Base-by-base conservation (phyloP, 2,797 vertebrate species). In the Pseudomugil gertrudae region DNA sequence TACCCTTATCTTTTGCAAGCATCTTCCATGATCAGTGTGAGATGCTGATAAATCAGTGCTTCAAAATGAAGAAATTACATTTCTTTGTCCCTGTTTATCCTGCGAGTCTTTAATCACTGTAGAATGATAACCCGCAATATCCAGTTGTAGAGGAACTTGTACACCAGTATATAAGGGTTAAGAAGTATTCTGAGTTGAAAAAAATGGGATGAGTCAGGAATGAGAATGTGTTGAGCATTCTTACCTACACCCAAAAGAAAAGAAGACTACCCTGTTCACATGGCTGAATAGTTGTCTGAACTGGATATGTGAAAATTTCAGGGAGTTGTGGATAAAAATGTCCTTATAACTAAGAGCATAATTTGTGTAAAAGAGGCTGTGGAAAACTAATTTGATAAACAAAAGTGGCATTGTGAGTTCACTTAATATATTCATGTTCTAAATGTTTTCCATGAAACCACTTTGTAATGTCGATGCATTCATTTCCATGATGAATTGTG, bases 401-500 rank as follows among this genome's bases (percentile, higher is more conserved):
- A 86, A 85, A 87, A 79, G 76, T 83, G 84, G 83, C 83, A 84
- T 47, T 24, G 61, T 81, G 79, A 80, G 73, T 72, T 87, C 60
- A 54, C 72, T 47, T 77, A 76, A 89, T 89, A 81, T 57, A 83
- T 85, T 81, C 55, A 19, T 57, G 72, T 84, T 86, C 76, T 74
- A 77, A 90, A 90, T 89, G 85, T 77, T 63, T 57, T 66, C 52
- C 56, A 35, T 63, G 78, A 82, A 87, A 86, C 84, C 76, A 83
- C 78, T 83, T 76, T 76, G 80, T 82, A 83, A 82, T 78, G 83
- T 73, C 71, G 83, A 76, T 66, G 76, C 90, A 83, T 90, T 86
- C 87, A 79, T 90, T 90, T 81, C 67, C 63, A 74, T 86, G 89
- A 90, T 90, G 83, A 87, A 91, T 89, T 59, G 43, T 32, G 69